Percentiles rank a stretch among this genome's conserved stretches.
Evolutionary conservation across 2,113 vertebrate species (phyloP).

Genomic region (Orthochromis malagaraziensis): DNA sequence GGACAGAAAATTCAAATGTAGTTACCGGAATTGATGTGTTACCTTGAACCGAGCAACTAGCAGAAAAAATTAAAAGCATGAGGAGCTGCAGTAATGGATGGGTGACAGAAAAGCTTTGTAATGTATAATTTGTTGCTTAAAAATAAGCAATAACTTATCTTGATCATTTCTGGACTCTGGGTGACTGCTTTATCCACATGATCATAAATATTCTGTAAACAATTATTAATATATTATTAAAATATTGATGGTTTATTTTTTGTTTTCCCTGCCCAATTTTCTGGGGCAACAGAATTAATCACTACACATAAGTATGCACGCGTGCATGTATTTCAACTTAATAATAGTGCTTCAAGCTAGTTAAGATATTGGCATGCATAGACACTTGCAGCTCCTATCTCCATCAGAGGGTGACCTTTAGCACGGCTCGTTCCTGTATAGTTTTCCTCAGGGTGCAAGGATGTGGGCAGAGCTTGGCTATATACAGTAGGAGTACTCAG

Average conservation of each 20-base stretch:
- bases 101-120: not conserved
- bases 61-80: not conserved
- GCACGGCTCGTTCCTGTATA: slow-evolving; percentile 29
- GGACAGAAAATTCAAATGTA: not conserved
- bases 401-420: slow-evolving; percentile 57
- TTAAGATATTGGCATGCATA: slow-evolving; percentile 33
- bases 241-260: not conserved
- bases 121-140: not conserved
- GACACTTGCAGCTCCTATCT: slow-evolving; percentile 16
- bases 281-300: not conserved
- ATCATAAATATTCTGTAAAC: not conserved
- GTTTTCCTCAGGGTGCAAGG: slow-evolving; percentile 48
- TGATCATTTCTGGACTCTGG: not conserved
- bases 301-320: not conserved
- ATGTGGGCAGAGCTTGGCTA: slow-evolving; percentile 41
- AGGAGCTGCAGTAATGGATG: not conserved
- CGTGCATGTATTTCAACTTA: not conserved
- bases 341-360: slow-evolving; percentile 14
- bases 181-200: not conserved
- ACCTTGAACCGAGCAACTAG: not conserved
- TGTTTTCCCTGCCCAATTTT: not conserved
- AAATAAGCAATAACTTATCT: not conserved
- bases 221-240: not conserved
- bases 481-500: slow-evolving; percentile 52
- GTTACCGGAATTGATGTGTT: not conserved